Percentiles rank a stretch among this genome's conserved stretches.
These are phyloP conservation scores for Callorhinus ursinus DNA, from an alignment of 2,113 vertebrate genomes.

Conservation along the genomic window DNA sequence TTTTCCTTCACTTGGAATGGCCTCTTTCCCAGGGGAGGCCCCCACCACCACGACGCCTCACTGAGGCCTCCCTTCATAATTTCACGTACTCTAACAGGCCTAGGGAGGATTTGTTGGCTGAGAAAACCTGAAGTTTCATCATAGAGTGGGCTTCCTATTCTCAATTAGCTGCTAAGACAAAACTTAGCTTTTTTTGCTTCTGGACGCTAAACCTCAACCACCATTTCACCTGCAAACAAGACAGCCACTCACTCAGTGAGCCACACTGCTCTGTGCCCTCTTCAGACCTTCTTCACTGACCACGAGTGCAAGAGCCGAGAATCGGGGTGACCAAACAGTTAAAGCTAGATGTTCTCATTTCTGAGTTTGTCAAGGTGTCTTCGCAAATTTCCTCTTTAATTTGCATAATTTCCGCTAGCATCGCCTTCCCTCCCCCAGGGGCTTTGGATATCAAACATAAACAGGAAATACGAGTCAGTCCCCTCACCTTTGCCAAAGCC, in stretches of 20 bases:
- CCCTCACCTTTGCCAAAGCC: constrained; percentile 69
- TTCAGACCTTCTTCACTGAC: neutral
- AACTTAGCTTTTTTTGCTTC: neutral
- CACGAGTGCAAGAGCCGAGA: neutral
- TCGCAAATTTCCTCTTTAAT: constrained; percentile 58
- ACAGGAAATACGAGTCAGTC: constrained; percentile 66
- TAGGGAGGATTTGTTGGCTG: neutral
- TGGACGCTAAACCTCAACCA: neutral
- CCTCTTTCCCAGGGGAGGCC: neutral
- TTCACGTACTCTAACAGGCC: neutral
- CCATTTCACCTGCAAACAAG: neutral
- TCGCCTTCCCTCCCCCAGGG: constrained; percentile 2
- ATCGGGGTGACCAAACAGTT: neutral
- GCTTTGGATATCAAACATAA: constrained; percentile 66
- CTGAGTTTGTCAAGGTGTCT: constrained; percentile 40
- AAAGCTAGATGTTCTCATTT: neutral
- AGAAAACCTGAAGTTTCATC: neutral
- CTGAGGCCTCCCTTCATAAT: neutral
- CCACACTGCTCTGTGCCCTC: neutral
- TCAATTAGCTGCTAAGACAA: neutral
- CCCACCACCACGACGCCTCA: too few species aligned
- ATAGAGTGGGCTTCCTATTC: neutral
- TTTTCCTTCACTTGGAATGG: neutral
- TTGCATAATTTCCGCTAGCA: constrained; percentile 57
- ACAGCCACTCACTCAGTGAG: neutral